Conservation (phyloP, 2,888 invertebrate species). For the Eilema griseolum region DNA sequence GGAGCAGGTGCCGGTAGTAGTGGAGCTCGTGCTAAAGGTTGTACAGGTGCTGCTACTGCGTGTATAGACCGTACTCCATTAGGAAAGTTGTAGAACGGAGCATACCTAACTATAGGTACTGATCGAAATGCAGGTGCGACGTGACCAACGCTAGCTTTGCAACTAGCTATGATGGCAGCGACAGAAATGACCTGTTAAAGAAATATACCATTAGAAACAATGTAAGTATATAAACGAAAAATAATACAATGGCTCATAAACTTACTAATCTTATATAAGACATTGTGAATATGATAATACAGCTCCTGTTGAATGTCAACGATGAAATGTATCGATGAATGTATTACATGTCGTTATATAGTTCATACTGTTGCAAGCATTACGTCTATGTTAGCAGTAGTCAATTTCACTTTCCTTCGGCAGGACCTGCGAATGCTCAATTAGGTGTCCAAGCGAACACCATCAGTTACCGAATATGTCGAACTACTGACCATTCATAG, state of each 20-base stretch:
- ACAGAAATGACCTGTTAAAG: conserved; percentile 69
- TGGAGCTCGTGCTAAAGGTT: conserved; percentile 44
- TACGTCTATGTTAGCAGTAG: conserved; percentile 72
- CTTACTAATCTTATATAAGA: conserved; percentile 78
- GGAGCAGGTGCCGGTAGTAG: conserved; percentile 54
- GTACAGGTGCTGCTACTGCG: conserved; percentile 68
- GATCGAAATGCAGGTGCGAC: conserved; percentile 71
- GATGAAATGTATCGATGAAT: conserved; percentile 75
- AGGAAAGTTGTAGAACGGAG: conserved; percentile 82
- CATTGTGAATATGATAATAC: conserved; percentile 67
- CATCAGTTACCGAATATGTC: conserved; percentile 75
- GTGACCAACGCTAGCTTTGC: conserved; percentile 79
- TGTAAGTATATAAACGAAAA: neutral
- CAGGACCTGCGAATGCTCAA: conserved; percentile 80
- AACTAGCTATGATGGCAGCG: conserved; percentile 75
- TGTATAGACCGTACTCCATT: conserved; percentile 76
- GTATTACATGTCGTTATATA: conserved; percentile 82
- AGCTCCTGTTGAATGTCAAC: conserved; percentile 75
- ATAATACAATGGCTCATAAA: conserved; percentile 33
- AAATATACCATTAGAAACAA: conserved; percentile 11
- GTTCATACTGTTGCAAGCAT: conserved; percentile 85
- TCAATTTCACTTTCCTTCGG: conserved; percentile 84
- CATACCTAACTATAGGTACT: conserved; percentile 77
- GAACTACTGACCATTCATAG: conserved; percentile 68
- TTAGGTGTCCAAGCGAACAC: conserved; percentile 74